A percentile compares a stretch with the other conserved stretches of the same genome.
Conservation (phyloP, 2,888 invertebrate species). For the Dolomedes plantarius region DNA sequence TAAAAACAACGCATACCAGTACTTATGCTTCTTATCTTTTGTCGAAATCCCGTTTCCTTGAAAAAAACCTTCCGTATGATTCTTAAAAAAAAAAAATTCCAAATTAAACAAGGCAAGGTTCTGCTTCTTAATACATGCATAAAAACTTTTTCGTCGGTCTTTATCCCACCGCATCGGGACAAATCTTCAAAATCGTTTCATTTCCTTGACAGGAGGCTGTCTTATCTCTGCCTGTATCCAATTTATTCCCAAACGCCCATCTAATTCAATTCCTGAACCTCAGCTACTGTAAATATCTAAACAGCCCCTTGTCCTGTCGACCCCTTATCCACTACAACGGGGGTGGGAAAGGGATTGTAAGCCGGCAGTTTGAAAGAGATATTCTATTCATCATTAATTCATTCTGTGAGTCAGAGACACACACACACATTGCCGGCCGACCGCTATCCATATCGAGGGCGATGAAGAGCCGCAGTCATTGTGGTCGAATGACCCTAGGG, state of each 20-base stretch:
- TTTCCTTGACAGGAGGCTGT: not conserved
- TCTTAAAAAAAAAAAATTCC: too few relatives aligned
- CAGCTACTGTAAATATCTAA: conserved; percentile 15
- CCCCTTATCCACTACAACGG: not conserved
- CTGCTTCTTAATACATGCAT: too few relatives aligned
- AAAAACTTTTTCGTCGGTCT: too few relatives aligned
- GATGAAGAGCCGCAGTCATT: conserved; percentile 65
- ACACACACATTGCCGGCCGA: conserved; percentile 35
- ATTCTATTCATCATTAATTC: conserved; percentile 72
- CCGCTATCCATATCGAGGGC: conserved; percentile 53
- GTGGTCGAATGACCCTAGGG: conserved; percentile 62
- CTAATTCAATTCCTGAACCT: conserved; percentile 4
- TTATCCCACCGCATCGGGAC: too few relatives aligned
- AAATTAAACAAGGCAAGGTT: too few relatives aligned
- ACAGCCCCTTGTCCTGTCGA: not conserved
- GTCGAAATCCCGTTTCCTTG: too few relatives aligned
- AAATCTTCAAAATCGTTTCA: too few relatives aligned
- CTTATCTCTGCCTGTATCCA: not conserved
- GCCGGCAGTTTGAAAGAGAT: conserved; percentile 70
- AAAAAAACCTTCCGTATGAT: too few relatives aligned
- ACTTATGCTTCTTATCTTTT: too few relatives aligned
- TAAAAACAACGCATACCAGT: too few relatives aligned
- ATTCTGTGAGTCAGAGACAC: conserved; percentile 63
- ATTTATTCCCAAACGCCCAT: not conserved
- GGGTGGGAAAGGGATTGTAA: conserved; percentile 22